A percentile compares a stretch with the other conserved stretches of the same genome.
phyloP scores from a whole-genome alignment of 2,888 invertebrate species.

The Brachypalpus laphriformis region DNA sequence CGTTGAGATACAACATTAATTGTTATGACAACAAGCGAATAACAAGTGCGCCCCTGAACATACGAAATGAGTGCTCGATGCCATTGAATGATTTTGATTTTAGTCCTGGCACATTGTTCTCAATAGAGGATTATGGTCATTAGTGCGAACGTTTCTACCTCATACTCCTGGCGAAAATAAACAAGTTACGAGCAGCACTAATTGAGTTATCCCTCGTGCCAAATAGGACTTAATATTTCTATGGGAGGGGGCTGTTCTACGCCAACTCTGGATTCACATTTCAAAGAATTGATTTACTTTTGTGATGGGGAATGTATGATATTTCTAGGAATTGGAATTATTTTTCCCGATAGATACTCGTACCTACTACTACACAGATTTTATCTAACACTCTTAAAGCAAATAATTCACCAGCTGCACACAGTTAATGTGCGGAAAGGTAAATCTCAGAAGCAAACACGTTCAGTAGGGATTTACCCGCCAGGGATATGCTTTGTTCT shows the following conservation, averaged over 20 bases:
- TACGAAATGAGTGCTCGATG: neutral
- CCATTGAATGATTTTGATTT: neutral
- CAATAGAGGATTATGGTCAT: neutral
- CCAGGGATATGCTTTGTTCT: neutral
- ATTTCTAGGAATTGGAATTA: neutral
- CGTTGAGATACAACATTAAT: neutral
- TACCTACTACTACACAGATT: neutral
- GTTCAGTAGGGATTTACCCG: neutral
- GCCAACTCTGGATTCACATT: neutral
- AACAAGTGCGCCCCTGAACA: neutral
- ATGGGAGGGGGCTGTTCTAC: neutral
- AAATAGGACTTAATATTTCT: neutral
- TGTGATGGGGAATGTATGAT: neutral
- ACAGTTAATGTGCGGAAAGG: neutral
- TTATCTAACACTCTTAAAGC: neutral
- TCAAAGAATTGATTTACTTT: neutral
- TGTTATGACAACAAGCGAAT: conserved; percentile 11
- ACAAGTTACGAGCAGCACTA: neutral
- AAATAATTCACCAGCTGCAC: conserved; percentile 17
- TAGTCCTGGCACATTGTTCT: neutral
- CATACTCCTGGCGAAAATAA: neutral
- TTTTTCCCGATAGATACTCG: neutral
- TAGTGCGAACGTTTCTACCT: neutral
- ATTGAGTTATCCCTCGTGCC: neutral
- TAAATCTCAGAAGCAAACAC: neutral